These are phyloP conservation scores for Orycteropus afer DNA, from an alignment of 2,113 vertebrate species.

Conservation along the genomic window DNA sequence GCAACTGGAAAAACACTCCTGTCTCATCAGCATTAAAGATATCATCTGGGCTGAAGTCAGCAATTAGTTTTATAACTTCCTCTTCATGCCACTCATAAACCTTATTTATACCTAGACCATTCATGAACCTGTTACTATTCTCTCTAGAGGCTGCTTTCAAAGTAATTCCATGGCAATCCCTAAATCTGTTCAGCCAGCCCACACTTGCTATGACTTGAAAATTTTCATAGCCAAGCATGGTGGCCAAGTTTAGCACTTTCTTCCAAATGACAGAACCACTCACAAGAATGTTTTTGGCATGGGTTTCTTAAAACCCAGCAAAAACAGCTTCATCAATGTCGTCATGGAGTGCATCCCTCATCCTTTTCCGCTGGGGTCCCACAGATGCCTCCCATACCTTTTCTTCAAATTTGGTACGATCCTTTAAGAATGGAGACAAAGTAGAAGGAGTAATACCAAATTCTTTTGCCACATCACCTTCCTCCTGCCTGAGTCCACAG, in stretches of 20 bases:
- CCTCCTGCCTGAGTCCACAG: conserved; percentile 20
- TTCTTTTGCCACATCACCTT: conserved; percentile 40
- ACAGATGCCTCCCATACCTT: conserved; percentile 8
- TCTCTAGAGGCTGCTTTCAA: conserved; percentile 60
- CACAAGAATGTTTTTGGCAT: conserved; percentile 55
- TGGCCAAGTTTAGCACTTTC: conserved; percentile 66
- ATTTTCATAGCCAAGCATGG: conserved; percentile 52
- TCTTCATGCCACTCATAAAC: conserved; percentile 45
- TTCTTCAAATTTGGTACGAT: conserved; percentile 43
- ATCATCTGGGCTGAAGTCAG: conserved; percentile 55
- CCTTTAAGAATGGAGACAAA: conserved; percentile 59
- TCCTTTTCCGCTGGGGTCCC: not conserved
- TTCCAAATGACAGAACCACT: conserved; percentile 38
- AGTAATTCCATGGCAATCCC: conserved; percentile 23
- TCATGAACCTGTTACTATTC: conserved; percentile 47
- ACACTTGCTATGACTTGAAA: conserved; percentile 71
- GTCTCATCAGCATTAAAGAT: conserved; percentile 60
- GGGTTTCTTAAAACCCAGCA: conserved; percentile 65
- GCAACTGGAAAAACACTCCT: conserved; percentile 57
- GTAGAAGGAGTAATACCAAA: conserved; percentile 26
- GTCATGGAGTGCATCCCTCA: not conserved
- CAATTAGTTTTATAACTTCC: conserved; percentile 61
- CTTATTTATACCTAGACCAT: conserved; percentile 35
- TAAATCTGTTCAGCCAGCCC: conserved; percentile 57
- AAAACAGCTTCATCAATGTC: conserved; percentile 57